Conservation (phyloP, 2,797 vertebrate genomes). For the Notoglanidium macrostoma region DNA sequence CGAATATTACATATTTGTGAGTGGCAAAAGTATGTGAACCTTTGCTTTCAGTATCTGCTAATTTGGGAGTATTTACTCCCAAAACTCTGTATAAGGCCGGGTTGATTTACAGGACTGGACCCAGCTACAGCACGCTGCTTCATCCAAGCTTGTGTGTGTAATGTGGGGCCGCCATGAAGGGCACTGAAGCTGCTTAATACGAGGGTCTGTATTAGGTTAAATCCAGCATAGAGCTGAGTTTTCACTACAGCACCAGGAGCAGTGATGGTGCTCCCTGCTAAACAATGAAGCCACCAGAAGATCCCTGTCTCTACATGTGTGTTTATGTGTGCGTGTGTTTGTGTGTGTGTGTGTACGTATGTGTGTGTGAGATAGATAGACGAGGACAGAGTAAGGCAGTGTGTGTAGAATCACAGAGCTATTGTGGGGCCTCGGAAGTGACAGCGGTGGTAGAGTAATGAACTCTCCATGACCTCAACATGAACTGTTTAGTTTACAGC, state of each 20-base stretch:
- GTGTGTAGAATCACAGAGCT: constrained; percentile 21
- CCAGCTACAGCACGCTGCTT: constrained; percentile 48
- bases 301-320: constrained; percentile 50
- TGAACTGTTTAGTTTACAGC: constrained; percentile 4
- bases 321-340: constrained; percentile 39
- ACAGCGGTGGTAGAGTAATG: background rate
- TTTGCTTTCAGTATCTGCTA: no score
- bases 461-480: background rate
- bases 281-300: constrained; percentile 69
- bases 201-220: constrained; percentile 68
- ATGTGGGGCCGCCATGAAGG: constrained; percentile 60
- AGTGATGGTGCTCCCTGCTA: constrained; percentile 69
- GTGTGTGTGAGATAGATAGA: background rate
- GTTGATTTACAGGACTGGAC: background rate
- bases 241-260: constrained; percentile 59
- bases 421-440: constrained; percentile 25
- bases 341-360: constrained; percentile 31
- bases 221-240: constrained; percentile 62
- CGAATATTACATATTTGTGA: no score
- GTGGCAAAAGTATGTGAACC: no score
- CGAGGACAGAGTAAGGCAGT: constrained; percentile 22
- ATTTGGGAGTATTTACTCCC: background rate
- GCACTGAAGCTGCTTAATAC: constrained; percentile 63
- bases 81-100: background rate
- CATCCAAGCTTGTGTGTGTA: constrained; percentile 64